phyloP scores from a whole-genome alignment of 64 coral and sea anemone genomes.

The Cladopsammia gracilis region DNA sequence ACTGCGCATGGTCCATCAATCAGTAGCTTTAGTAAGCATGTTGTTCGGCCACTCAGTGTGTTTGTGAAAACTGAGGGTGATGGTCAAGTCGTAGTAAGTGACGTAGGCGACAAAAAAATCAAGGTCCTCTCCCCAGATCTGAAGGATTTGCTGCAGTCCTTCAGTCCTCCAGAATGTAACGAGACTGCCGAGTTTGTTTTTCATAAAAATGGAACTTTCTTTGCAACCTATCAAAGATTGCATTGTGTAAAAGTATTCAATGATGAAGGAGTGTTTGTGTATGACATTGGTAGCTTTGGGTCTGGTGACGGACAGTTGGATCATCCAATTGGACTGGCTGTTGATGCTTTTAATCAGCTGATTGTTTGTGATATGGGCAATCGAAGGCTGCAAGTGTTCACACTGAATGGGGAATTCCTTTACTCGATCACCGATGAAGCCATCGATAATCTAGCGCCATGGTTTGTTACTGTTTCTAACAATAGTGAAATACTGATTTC shows the following conservation, averaged over 20 bases:
- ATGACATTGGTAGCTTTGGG: conserved; percentile 8
- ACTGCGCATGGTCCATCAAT: conserved; percentile 4
- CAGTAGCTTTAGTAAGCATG: not conserved
- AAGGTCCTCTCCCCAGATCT: conserved; percentile 10
- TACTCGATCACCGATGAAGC: not conserved
- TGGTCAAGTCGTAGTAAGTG: conserved; percentile 6
- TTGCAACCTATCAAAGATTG: conserved; percentile 22
- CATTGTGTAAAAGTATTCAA: conserved; percentile 37
- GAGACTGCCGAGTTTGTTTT: conserved; percentile 2
- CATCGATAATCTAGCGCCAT: not conserved
- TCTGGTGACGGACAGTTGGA: not conserved
- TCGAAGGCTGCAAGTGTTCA: conserved; percentile 14
- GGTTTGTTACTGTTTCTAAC: not conserved
- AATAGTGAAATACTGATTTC: not conserved
- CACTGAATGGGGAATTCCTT: conserved; percentile 40
- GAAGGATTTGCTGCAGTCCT: conserved; percentile 3
- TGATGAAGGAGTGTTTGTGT: not conserved
- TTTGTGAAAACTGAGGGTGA: conserved; percentile 25
- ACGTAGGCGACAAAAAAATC: conserved; percentile 7
- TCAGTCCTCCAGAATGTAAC: not conserved
- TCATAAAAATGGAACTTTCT: conserved; percentile 24
- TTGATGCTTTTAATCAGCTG: conserved; percentile 17
- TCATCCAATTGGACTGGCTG: conserved; percentile 9
- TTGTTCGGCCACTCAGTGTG: conserved; percentile 20
- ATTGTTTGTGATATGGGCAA: conserved; percentile 48